These are phyloP conservation scores for Byasa hedistus DNA, from an alignment of 2,888 invertebrate genomes.

Conservation along the genomic window DNA sequence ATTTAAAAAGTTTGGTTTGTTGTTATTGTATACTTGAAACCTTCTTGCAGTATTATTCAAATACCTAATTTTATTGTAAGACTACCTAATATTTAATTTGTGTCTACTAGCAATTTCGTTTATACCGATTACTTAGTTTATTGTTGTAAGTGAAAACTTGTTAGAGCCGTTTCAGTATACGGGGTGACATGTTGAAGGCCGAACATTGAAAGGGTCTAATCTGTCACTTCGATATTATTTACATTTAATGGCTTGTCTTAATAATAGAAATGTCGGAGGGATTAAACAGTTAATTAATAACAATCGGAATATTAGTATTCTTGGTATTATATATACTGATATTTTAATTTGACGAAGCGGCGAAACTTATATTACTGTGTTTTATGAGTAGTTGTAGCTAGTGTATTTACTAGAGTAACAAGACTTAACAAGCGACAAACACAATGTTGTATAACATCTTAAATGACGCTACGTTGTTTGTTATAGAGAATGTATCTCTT, in stretches of 20 bases:
- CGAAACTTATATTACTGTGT: too few relatives aligned
- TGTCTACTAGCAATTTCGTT: slow-evolving; percentile 3
- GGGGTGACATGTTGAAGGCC: slow-evolving; percentile 38
- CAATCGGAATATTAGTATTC: neutral
- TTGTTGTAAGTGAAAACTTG: slow-evolving; percentile 24
- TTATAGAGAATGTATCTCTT: too few relatives aligned
- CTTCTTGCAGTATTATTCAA: neutral
- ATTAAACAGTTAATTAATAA: neutral
- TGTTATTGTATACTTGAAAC: too few relatives aligned
- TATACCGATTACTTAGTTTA: slow-evolving; percentile 26
- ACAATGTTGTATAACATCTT: too few relatives aligned
- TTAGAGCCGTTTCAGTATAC: slow-evolving; percentile 31
- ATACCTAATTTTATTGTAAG: neutral
- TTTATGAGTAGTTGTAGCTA: too few relatives aligned
- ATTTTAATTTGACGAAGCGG: too few relatives aligned
- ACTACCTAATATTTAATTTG: neutral
- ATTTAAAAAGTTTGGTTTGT: too few relatives aligned
- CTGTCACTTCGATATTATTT: slow-evolving; percentile 49
- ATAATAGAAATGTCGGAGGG: slow-evolving; percentile 36
- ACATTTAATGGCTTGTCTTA: slow-evolving; percentile 52
- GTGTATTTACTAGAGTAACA: too few relatives aligned
- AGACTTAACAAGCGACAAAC: too few relatives aligned
- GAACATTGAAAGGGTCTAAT: slow-evolving; percentile 46
- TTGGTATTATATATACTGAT: too few relatives aligned
- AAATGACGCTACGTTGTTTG: too few relatives aligned